Base-by-base conservation (phyloP, 2,113 vertebrate genomes). In the Rutilus rutilus region DNA sequence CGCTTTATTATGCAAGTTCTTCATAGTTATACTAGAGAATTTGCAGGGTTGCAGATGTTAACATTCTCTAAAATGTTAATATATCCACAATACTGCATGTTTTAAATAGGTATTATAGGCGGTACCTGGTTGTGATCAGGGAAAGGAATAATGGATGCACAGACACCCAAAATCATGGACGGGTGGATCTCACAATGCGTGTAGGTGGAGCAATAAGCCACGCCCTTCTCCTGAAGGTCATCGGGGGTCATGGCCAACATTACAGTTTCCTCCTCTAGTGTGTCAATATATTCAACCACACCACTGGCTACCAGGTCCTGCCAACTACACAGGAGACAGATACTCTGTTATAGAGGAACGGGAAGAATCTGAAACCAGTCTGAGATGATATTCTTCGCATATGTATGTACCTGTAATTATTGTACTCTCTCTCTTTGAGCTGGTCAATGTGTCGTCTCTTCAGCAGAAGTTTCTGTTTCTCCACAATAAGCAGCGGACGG, bases 191-290 rank as follows among this genome's bases (percentile, higher is more conserved):
- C 98, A 88, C 98, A 99, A 90, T 99, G 98, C 0, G 98, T 98
- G 69, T 99, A 99, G 0, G 98, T 99, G 54, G 98, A 99, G 87
- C 98, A 99, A 39, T 99, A 99, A 0, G 98, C 98, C 75, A 99
- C 98, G 23, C 98, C 98, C 83, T 99, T 99, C 92, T 99, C 97
- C 90, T 99, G 98, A 82, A 99, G 95, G 89, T 99, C 98, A 90
- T 99, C 98, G 0, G 98, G 98, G 84, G 98, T 99, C 98, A 99
- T 99, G 15, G 98, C 98, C 47, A 99, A 93, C 98, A 99, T 99
- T 90, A 99, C 98, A 0, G 98, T 99, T 92, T 99, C 98, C 90
- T 99, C 98, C 91, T 99, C 98, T 78, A 99, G 92, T 0, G 98
- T 99, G 89, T 99, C 98, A 12, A 99, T 99, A 86, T 99, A 99